Evolutionary conservation across 2,888 invertebrate species (phyloP), one percentile per base, ranked within the genome.

Genomic region (Alloplasta piceator): DNA sequence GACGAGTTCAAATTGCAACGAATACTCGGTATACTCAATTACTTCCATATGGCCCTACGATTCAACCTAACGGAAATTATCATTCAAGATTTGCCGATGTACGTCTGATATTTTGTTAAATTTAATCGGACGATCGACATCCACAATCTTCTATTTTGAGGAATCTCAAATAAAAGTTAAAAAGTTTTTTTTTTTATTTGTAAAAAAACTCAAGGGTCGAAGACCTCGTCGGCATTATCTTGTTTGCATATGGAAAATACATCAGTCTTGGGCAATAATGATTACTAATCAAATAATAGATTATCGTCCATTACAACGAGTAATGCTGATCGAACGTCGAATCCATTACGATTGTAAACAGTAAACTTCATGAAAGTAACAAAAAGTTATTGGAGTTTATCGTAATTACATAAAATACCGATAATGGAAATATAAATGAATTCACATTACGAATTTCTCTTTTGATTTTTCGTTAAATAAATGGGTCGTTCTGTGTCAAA

Each of bases 81-180:
- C 41, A 14, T 9, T 16, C 41, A 58, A 74, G 43, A 74, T 68
- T 71, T 74, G 75, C 26, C 79, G 46, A 75, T 58, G 79, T 78
- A 74, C 56, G 63, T 26, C 64, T 52, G 26, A 70, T 43, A 66
- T 58, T 3, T 9, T 12, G 52, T 10, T 50, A 12, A 52, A 43
- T 14, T 56, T 56, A 43, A 26, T 36, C 6, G 36, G 36, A 50
- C 14, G 7, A 14, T 60, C 26, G 3, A 26, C 26, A 14, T 60
- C 26, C 1, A 26, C 26, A 26, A 26, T 3, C 26, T 26, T 3
- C 26, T 2, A 26, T 26, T 26, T 52, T 14, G 52, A 52, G 26
- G 26, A 26, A 26, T 26, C 26, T 26, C n/a, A n/a, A n/a, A 6
- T 12, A 14, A 52, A 2, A 6, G 14, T 5, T 52, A 52, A 16